Evolutionary conservation across 1,140 invertebrate species (phyloP), one percentile per base, ranked within the genome.

Genomic region (Phymastichus coffea): DNA sequence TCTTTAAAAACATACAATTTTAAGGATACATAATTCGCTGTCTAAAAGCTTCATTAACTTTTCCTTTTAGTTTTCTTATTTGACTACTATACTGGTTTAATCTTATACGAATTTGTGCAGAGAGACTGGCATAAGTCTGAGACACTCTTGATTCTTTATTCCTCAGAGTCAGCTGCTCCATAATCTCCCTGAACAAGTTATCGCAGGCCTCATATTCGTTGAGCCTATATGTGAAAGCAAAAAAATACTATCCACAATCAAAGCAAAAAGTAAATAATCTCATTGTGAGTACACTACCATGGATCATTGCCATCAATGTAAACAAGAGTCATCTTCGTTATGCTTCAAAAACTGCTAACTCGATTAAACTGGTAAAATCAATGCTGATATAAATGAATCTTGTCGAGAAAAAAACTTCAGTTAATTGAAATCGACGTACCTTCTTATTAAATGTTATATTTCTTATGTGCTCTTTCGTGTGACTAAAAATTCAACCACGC

Each of bases 181-280:
- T 83, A 38, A 89, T 84, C 61, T 86, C 82, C 54, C 86, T 79
- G 58, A 82, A 82, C 3, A 88, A 66, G 49, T 83, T 83, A 67
- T 88, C 85, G 65, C 87, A 88, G 0, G 84, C 81, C 60, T 88
- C 87, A 71, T 87, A 81, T 66, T 88, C 87, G 0, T 77, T 68
- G 3, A 87, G 73, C 87, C 87, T 88, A 58, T 19, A 63, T 65
- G 52, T 53, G 22, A 59, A 61, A 54, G 58, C 49, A 49, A 61
- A 59, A 60, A 43, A 48, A 43, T 41, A 52, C 12, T 40, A 35
- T 35, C 3, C 9, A 12, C 9, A 43, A 17, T 43, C 40, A 30
- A 26, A 14, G 20, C 4, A 12, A 43, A 12, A 19, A 43, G 10
- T 43, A n/a, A 25, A 15, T 4, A 52, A 52, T 54, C 25, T 43